Percentiles rank a stretch among this genome's conserved stretches.
These are phyloP conservation scores for Anolis carolinensis DNA, from an alignment of 2,113 vertebrate genomes.

Conservation along the genomic window DNA sequence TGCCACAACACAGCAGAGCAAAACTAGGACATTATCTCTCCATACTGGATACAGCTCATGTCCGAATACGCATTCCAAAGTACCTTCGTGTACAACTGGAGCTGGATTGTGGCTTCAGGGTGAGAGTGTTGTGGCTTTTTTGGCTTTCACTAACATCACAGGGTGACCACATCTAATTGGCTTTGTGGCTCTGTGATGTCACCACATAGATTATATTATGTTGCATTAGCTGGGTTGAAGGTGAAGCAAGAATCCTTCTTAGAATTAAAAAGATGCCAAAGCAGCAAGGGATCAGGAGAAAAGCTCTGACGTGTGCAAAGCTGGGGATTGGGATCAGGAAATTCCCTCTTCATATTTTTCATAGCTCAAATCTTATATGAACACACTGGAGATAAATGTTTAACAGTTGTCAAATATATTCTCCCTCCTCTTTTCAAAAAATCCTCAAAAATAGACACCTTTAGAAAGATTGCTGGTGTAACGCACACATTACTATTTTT, in stretches of 20 bases:
- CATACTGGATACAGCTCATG: neutral
- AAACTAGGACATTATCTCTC: neutral
- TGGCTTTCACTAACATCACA: neutral
- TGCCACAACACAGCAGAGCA: neutral
- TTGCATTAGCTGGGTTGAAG: neutral
- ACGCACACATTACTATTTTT: neutral
- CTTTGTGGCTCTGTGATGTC: neutral
- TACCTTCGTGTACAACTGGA: neutral
- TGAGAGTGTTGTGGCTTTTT: neutral
- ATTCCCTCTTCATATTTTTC: neutral
- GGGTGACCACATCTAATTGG: neutral
- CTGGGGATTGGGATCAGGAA: neutral
- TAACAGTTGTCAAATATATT: neutral
- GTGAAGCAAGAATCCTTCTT: neutral
- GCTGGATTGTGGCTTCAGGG: neutral
- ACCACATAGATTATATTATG: neutral
- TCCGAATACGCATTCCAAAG: neutral
- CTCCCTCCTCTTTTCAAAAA: neutral
- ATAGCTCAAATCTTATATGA: neutral
- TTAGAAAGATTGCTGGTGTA: conserved; percentile 30
- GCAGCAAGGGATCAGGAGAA: neutral
- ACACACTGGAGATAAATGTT: neutral
- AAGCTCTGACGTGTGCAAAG: neutral
- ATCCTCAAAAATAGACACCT: conserved; percentile 22
- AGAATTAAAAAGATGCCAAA: neutral